A percentile compares a stretch with the other conserved stretches of the same genome.
Conservation (phyloP, 2,888 invertebrate species). For the Synergus gifuensis region DNA sequence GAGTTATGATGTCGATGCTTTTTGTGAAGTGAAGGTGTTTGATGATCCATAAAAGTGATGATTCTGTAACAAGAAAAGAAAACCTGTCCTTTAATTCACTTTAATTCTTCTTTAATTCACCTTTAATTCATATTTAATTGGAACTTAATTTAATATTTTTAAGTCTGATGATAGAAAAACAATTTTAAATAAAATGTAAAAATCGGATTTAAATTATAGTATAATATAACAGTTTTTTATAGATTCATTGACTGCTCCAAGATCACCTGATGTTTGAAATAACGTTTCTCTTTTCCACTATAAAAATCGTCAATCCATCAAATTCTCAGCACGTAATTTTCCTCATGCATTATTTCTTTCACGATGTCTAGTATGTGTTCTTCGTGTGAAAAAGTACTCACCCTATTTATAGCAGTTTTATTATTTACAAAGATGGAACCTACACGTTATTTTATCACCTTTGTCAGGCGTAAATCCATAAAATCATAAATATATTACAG, state of each 20-base stretch:
- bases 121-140: neutral
- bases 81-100: neutral
- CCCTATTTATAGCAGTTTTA: neutral
- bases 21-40: neutral
- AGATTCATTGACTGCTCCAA: neutral
- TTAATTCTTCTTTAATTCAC: too few relatives aligned
- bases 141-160: neutral
- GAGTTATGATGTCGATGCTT: neutral
- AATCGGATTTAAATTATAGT: neutral
- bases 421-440: neutral
- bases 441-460: neutral
- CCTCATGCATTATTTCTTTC: neutral
- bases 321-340: neutral
- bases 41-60: neutral
- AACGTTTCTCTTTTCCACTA: neutral
- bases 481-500: too few relatives aligned
- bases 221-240: neutral
- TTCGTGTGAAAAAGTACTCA: neutral
- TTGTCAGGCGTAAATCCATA: neutral
- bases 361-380: neutral
- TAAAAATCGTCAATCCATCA: neutral
- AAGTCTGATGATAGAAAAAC: neutral
- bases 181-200: too few relatives aligned
- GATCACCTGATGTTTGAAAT: neutral
- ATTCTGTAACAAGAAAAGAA: neutral